Evolutionary conservation across 2,888 invertebrate genomes (phyloP).

Genomic region (Dolomedes plantarius): DNA sequence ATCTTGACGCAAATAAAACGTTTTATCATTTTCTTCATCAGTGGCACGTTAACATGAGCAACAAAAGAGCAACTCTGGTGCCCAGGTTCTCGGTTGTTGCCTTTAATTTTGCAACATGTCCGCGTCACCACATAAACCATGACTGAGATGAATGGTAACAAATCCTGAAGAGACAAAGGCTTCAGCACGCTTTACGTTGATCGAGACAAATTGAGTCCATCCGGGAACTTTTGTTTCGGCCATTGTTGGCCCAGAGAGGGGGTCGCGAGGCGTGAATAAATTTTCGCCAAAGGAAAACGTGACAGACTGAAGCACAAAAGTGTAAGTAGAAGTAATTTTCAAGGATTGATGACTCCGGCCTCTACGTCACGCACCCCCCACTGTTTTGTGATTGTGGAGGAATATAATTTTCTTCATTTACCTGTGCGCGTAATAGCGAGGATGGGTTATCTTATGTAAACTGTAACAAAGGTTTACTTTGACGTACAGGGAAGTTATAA

Average conservation of each 20-base stretch:
- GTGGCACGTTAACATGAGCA: neutral
- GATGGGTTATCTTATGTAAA: neutral
- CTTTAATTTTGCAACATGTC: conserved; percentile 2
- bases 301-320: conserved; percentile 58
- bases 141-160: conserved; percentile 28
- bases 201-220: conserved; percentile 54
- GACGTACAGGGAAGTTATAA: no score
- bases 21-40: neutral
- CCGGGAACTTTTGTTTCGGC: conserved; percentile 43
- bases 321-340: conserved; percentile 62
- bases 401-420: conserved; percentile 11
- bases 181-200: conserved; percentile 21
- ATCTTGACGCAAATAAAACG: neutral
- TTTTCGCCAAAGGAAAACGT: conserved; percentile 58
- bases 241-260: conserved; percentile 26
- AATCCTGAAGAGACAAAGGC: conserved; percentile 42
- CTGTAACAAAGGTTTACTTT: no score
- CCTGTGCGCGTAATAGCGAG: neutral
- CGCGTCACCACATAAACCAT: neutral
- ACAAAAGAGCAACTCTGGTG: neutral
- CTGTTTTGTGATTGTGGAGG: conserved; percentile 14
- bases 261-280: conserved; percentile 46
- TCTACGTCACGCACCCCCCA: conserved; percentile 36
- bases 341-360: conserved; percentile 44
- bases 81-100: neutral